A percentile compares a stretch with the other conserved stretches of the same genome.
Evolutionary conservation across 1,140 invertebrate genomes (phyloP).

Genomic region (Pseudomyrmex gracilis): DNA sequence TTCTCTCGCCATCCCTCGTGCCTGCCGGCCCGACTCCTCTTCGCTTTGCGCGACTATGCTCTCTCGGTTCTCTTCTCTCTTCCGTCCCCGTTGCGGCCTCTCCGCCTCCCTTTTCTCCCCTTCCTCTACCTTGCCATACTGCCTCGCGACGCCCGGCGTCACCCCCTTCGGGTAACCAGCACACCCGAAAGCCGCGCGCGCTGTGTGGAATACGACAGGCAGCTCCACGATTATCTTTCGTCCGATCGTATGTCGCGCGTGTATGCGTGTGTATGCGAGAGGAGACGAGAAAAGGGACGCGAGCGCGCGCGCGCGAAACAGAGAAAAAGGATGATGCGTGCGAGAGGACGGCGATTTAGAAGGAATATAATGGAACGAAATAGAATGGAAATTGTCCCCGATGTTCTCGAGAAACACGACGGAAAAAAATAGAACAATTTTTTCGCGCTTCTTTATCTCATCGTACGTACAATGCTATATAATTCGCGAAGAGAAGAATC

Average conservation of each 20-base stretch:
- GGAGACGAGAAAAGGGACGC: conserved; percentile 11
- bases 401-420: conserved; percentile 13
- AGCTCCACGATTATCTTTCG: conserved; percentile 74
- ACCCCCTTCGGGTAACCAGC: conserved; percentile 58
- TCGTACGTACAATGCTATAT: too few species aligned
- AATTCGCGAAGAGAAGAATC: too few species aligned
- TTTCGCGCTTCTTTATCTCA: neutral
- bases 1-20: neutral
- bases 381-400: conserved; percentile 39
- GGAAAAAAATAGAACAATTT: conserved; percentile 11
- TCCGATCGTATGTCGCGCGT: conserved; percentile 68
- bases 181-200: conserved; percentile 49
- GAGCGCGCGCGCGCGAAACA: neutral
- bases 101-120: neutral
- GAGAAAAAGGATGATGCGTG: conserved; percentile 19
- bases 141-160: conserved; percentile 55
- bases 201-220: conserved; percentile 57
- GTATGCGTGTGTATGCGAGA: conserved; percentile 22
- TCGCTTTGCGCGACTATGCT: conserved; percentile 38
- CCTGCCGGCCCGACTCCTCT: conserved; percentile 43
- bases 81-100: conserved; percentile 18
- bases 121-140: neutral
- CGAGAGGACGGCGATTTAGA: conserved; percentile 44
- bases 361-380: conserved; percentile 44
- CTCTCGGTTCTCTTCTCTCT: conserved; percentile 49